phyloP scores from a whole-genome alignment of 2,797 vertebrate genomes.

The Poeciliopsis paucimaculata region DNA sequence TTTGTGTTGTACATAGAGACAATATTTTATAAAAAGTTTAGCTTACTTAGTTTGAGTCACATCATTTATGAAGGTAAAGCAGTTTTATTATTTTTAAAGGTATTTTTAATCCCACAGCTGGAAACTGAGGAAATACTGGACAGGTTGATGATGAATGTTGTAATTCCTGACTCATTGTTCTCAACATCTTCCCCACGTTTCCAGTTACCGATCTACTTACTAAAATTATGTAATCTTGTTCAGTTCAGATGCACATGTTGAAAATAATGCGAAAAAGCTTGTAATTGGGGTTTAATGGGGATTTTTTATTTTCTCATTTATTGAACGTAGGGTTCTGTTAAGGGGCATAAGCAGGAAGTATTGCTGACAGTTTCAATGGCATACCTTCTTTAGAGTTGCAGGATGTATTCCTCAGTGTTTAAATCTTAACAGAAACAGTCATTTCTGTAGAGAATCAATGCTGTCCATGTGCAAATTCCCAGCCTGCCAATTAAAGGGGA shows the following conservation, averaged over 20 bases:
- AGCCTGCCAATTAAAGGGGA: background rate
- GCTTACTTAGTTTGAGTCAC: background rate
- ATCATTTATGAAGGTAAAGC: background rate
- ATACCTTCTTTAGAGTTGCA: background rate
- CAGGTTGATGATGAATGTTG: slow-evolving; percentile 2
- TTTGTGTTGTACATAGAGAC: background rate
- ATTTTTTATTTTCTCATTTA: background rate
- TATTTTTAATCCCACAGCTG: background rate
- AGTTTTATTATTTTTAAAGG: background rate
- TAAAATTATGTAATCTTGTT: slow-evolving; percentile 4
- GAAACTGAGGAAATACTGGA: background rate
- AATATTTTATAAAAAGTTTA: background rate
- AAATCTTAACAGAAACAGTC: background rate
- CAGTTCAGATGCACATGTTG: slow-evolving; percentile 12
- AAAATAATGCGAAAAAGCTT: background rate
- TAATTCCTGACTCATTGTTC: slow-evolving; percentile 7
- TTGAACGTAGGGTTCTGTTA: background rate
- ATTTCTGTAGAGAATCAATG: background rate
- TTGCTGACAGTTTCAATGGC: background rate
- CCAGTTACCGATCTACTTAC: slow-evolving; percentile 16
- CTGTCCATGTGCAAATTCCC: background rate
- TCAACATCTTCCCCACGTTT: background rate
- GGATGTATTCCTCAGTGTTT: background rate
- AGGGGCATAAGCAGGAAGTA: background rate
- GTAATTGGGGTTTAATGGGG: background rate